phyloP scores from a whole-genome alignment of 1,140 invertebrate species.

The Brachionus calyciflorus region DNA sequence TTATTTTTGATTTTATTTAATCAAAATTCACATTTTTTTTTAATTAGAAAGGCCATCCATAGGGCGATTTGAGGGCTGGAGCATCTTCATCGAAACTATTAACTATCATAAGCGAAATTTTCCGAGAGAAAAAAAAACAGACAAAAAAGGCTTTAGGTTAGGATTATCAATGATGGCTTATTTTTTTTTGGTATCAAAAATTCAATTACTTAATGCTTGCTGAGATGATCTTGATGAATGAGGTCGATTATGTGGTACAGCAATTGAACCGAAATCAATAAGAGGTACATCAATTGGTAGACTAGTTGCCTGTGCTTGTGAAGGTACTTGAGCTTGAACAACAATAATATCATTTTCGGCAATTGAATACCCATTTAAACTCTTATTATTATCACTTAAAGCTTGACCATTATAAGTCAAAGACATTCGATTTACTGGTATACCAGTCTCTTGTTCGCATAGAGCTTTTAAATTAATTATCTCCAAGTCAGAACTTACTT shows the following conservation, averaged over 20 bases:
- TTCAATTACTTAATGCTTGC: neutral
- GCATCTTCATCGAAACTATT: too few relatives aligned
- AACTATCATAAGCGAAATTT: too few relatives aligned
- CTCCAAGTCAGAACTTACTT: conserved; percentile 31
- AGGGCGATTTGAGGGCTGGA: too few relatives aligned
- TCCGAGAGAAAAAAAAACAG: too few relatives aligned
- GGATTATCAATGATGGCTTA: too few relatives aligned
- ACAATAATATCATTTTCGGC: conserved; percentile 39
- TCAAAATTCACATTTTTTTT: too few relatives aligned
- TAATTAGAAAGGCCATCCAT: too few relatives aligned
- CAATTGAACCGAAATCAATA: conserved; percentile 38
- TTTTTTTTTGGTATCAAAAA: too few relatives aligned
- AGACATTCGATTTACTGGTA: neutral
- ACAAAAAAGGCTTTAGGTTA: too few relatives aligned
- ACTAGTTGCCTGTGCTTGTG: neutral
- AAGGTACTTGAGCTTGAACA: conserved; percentile 14
- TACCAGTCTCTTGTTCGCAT: conserved; percentile 38
- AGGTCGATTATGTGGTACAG: conserved; percentile 7
- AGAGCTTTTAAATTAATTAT: conserved; percentile 42
- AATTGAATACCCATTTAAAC: neutral
- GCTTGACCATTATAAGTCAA: neutral
- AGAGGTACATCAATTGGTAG: neutral
- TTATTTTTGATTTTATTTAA: too few relatives aligned
- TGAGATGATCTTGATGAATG: neutral
- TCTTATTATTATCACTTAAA: neutral